phyloP scores from a whole-genome alignment of 2,113 vertebrate species.

The Caranx ignobilis region DNA sequence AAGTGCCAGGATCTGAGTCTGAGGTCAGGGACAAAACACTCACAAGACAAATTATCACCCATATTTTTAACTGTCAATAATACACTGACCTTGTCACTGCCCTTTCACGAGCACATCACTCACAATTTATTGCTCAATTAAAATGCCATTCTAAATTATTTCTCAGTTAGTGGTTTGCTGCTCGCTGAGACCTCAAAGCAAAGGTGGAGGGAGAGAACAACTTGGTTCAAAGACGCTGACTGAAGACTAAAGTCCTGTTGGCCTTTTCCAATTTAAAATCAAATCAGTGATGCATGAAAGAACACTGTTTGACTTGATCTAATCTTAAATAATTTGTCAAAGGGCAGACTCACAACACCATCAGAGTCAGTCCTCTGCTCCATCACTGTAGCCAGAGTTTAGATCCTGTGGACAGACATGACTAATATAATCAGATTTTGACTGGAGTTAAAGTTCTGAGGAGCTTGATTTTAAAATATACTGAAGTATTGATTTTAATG shows the following conservation, averaged over 20 bases:
- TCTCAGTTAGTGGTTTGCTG: constrained; percentile 35
- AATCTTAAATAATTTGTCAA: no score
- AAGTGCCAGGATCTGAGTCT: constrained; percentile 21
- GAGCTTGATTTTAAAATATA: no score
- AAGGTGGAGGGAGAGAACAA: neutral
- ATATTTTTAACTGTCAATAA: constrained; percentile 61
- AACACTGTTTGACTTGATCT: no score
- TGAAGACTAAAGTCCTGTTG: neutral
- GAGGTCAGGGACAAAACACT: constrained; percentile 55
- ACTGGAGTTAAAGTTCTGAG: no score
- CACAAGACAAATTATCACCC: constrained; percentile 50
- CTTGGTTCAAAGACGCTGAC: neutral
- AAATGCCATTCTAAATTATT: constrained; percentile 60
- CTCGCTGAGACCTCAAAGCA: constrained; percentile 15
- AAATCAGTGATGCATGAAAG: no score
- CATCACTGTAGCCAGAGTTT: no score
- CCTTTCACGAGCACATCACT: constrained; percentile 58
- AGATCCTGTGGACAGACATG: no score
- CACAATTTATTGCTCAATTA: constrained; percentile 66
- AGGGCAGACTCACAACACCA: no score
- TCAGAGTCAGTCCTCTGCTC: no score
- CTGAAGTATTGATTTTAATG: no score
- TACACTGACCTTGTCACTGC: constrained; percentile 59
- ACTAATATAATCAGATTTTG: no score
- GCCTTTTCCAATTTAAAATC: no score